A percentile compares a stretch with the other conserved stretches of the same genome.
Conservation (phyloP, 2,888 invertebrate genomes). For the Acleris emargana region DNA sequence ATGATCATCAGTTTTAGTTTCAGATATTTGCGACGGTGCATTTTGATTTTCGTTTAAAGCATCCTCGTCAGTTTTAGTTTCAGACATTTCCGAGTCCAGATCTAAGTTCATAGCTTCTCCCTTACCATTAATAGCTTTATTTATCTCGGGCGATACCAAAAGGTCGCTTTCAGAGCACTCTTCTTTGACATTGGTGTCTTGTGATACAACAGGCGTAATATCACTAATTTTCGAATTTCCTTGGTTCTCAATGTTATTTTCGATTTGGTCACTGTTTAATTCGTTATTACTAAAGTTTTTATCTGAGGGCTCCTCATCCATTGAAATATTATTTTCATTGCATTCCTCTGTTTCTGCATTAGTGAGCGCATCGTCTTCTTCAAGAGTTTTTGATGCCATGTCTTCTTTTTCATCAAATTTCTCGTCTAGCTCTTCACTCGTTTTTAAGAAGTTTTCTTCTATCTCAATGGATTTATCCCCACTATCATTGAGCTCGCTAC, state of each 20-base stretch:
- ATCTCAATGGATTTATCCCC: slow-evolving; percentile 54
- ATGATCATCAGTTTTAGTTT: slow-evolving; percentile 33
- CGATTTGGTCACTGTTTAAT: slow-evolving; percentile 16
- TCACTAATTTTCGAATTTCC: slow-evolving; percentile 32
- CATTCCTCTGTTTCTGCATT: slow-evolving; percentile 14
- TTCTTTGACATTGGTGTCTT: slow-evolving; percentile 13
- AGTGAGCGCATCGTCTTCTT: slow-evolving; percentile 5
- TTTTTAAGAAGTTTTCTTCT: slow-evolving; percentile 35
- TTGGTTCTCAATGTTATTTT: slow-evolving; percentile 17
- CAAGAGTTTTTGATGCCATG: slow-evolving; percentile 6
- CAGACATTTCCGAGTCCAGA: slow-evolving; percentile 7
- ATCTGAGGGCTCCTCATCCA: not conserved
- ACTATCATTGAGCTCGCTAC: slow-evolving; percentile 80
- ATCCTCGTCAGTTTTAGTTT: slow-evolving; percentile 28
- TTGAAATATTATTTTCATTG: slow-evolving; percentile 40
- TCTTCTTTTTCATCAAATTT: slow-evolving; percentile 20
- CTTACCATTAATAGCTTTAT: slow-evolving; percentile 16
- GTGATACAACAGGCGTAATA: slow-evolving; percentile 22
- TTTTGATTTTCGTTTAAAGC: slow-evolving; percentile 20
- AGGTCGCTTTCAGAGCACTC: slow-evolving; percentile 8
- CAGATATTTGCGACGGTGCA: slow-evolving; percentile 4
- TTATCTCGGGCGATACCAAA: slow-evolving; percentile 1
- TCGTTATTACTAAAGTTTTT: slow-evolving; percentile 28
- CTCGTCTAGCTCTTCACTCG: slow-evolving; percentile 29
- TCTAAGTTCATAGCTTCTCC: too few species aligned